Evolutionary conservation across 2,797 vertebrate species (phyloP), one percentile per base, ranked within the genome.

Genomic region (Sebastes itinus): DNA sequence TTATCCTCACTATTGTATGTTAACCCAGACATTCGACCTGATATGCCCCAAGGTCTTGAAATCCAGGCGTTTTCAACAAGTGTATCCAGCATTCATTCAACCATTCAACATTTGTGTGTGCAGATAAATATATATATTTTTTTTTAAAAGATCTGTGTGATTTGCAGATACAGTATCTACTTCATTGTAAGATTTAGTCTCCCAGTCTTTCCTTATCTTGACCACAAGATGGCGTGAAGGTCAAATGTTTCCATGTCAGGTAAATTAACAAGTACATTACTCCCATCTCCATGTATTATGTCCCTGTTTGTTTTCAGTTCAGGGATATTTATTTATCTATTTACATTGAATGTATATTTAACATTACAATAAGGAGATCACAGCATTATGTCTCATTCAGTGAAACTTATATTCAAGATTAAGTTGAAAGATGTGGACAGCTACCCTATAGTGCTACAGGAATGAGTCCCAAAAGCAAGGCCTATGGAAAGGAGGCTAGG

Each of bases 201-300:
- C 3, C 1, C 3, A 14, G 78, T 61, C 16, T 3, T 88, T 88
- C 9, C 20, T 11, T 2, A 42, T 63, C 18, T 70, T 83, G 65
- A 73, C 90, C 93, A 93, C 89, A 74, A 92, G 92, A 84, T 89
- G 91, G 89, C 87, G 23, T 2, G 1, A 75, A 72, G 10, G 72
- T 61, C 59, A 77, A 75, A 82, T 14, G 0, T 80, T 89, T 82
- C 7, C 7, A 25, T 27, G 20, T 33, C n/a, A 7, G 49, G 25
- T 11, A 25, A 62, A 52, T 38, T 16, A 1, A 14, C 28, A 73
- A 38, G 12, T 6, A 18, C 13, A 16, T 16, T 54, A 58, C 18
- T 22, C 8, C 13, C 3, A 18, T 2, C 38, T 25, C 13, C 4
- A 22, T 33, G 11, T 22, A 13, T 22, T 28, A 2, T 56, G 10